Conservation (phyloP, 2,113 vertebrate genomes). For the Petrocephalus microphthalmus region DNA sequence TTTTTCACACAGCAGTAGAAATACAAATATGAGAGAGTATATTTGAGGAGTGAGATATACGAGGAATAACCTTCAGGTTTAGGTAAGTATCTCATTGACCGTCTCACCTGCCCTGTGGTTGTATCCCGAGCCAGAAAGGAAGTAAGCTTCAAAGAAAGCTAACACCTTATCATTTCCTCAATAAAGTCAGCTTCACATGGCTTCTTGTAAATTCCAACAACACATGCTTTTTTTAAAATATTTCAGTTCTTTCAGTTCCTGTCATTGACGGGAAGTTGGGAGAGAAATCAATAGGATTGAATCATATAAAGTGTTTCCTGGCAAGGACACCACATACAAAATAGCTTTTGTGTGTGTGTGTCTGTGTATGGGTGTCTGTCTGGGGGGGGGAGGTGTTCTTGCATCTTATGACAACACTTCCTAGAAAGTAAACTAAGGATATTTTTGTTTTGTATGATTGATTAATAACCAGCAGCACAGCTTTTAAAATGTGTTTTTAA, state of each 20-base stretch:
- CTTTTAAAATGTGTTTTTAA: not conserved
- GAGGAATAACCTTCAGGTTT: not conserved
- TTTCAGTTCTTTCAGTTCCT: not conserved
- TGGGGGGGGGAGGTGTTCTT: not conserved
- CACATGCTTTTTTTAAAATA: not conserved
- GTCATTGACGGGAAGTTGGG: constrained; percentile 6
- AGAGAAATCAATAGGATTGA: constrained; percentile 10
- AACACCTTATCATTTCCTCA: not conserved
- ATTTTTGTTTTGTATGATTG: not conserved
- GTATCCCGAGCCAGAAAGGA: not conserved
- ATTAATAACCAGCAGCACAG: not conserved
- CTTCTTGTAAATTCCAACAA: constrained; percentile 11
- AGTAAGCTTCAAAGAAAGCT: not conserved
- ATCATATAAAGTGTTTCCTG: constrained; percentile 10
- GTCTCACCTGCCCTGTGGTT: not conserved
- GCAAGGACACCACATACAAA: not conserved
- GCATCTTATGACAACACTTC: not conserved
- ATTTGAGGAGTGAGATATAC: not conserved
- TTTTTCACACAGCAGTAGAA: not conserved
- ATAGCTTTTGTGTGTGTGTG: not conserved
- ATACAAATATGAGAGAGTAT: not conserved
- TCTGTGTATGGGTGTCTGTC: not conserved
- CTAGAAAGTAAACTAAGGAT: not conserved
- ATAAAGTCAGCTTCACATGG: not conserved
- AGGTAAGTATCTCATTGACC: not conserved